Evolutionary conservation across 2,113 vertebrate genomes (phyloP).

Genomic region (Dicrurus megarhynchus): DNA sequence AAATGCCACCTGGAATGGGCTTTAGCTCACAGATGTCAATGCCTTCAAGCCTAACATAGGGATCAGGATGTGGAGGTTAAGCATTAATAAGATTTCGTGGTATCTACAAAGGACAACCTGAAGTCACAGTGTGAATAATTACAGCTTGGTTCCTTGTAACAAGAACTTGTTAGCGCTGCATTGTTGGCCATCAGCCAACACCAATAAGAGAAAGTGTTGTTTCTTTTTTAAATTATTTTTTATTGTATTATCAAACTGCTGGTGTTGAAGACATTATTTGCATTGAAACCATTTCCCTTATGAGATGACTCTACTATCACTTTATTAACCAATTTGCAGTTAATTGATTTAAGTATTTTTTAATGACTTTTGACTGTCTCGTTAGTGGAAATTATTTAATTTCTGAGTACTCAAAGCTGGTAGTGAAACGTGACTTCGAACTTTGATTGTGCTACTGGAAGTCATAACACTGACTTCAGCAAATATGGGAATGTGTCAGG

Average conservation of each 20-base stretch:
- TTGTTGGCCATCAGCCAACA: background rate
- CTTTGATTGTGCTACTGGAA: background rate
- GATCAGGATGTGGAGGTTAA: background rate
- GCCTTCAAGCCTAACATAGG: background rate
- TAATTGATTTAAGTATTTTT: background rate
- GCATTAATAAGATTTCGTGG: background rate
- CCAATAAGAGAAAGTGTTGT: background rate
- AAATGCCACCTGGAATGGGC: background rate
- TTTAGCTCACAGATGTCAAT: accelerated
- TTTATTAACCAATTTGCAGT: background rate
- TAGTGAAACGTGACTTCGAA: background rate
- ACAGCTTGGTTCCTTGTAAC: background rate
- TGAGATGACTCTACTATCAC: background rate
- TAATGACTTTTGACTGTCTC: background rate
- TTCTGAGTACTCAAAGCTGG: background rate
- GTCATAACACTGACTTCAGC: background rate
- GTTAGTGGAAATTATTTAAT: background rate
- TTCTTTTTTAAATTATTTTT: background rate
- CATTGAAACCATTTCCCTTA: background rate
- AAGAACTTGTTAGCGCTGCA: background rate
- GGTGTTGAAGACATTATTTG: background rate
- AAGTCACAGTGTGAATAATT: background rate
- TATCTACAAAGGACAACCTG: background rate
- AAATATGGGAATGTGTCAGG: background rate
- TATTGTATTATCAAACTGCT: background rate